phyloP scores from a whole-genome alignment of 2,113 vertebrate genomes.

The Pelusios castaneus region DNA sequence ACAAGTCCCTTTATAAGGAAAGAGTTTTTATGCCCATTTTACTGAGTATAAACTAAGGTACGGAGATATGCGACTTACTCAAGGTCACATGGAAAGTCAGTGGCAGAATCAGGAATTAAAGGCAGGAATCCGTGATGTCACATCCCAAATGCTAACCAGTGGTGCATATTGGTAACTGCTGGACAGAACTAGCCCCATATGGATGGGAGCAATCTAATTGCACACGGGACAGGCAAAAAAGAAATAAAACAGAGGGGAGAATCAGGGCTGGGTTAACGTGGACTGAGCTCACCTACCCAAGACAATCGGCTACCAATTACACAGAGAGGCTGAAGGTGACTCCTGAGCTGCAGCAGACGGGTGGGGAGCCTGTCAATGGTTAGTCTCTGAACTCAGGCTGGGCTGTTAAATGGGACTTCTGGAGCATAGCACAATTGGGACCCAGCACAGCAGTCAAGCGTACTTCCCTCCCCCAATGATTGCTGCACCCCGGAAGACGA shows the following conservation, averaged over 20 bases:
- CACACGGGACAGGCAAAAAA: neutral
- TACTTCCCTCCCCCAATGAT: neutral
- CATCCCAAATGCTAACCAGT: neutral
- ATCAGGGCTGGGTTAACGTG: neutral
- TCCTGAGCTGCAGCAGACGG: neutral
- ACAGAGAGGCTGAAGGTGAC: rapidly evolving
- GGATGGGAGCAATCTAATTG: neutral
- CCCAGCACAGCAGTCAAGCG: neutral
- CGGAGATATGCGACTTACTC: neutral
- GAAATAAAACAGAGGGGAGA: neutral
- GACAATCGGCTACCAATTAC: neutral
- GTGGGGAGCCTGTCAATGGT: rapidly evolving
- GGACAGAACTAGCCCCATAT: neutral
- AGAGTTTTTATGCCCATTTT: neutral
- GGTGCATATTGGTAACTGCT: neutral
- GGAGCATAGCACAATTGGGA: neutral
- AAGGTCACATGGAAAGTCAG: neutral
- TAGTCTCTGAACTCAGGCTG: neutral
- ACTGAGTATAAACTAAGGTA: neutral
- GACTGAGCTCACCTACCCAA: neutral
- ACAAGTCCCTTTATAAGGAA: neutral
- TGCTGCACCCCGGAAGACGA: neutral
- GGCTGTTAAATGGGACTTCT: neutral
- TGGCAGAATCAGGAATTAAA: neutral
- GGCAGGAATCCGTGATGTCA: neutral